These are phyloP conservation scores for Lithosia quadra DNA, from an alignment of 2,888 invertebrate species.

Conservation along the genomic window DNA sequence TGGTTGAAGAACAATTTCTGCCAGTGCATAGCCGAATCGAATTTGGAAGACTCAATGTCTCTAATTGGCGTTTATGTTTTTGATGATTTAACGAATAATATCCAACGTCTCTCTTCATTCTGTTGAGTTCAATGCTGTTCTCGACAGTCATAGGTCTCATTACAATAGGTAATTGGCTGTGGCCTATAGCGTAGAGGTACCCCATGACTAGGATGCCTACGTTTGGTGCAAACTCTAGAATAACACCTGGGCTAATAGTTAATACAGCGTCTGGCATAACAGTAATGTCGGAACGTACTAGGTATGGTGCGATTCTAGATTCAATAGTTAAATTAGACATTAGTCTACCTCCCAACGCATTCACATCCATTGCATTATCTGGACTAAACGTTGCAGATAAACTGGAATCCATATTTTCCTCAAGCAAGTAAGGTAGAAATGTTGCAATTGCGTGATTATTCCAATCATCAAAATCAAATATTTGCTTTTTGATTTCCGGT, in stretches of 20 bases:
- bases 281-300: slow-evolving; percentile 96
- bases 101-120: slow-evolving; percentile 74
- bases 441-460: slow-evolving; percentile 98
- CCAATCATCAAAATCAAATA: slow-evolving; percentile 99
- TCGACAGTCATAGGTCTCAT: slow-evolving; percentile 89
- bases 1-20: slow-evolving; percentile 88
- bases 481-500: slow-evolving; percentile 91
- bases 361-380: slow-evolving; percentile 86
- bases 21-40: slow-evolving; percentile 93
- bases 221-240: slow-evolving; percentile 97
- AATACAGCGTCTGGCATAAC: slow-evolving; percentile 97
- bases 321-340: slow-evolving; percentile 89
- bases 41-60: slow-evolving; percentile 85
- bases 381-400: slow-evolving; percentile 90
- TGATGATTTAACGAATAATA: slow-evolving; percentile 70
- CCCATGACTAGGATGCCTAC: slow-evolving; percentile 98
- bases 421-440: slow-evolving; percentile 95
- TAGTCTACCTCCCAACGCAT: slow-evolving; percentile 92
- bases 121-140: slow-evolving; percentile 71
- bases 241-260: slow-evolving; percentile 95
- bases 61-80: slow-evolving; percentile 84
- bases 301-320: slow-evolving; percentile 90
- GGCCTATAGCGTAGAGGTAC: slow-evolving; percentile 94
- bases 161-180: slow-evolving; percentile 90
- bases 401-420: slow-evolving; percentile 92